Percentiles rank a stretch among this genome's conserved stretches.
phyloP scores from a whole-genome alignment of 2,113 vertebrate genomes.

The Myotis davidii region DNA sequence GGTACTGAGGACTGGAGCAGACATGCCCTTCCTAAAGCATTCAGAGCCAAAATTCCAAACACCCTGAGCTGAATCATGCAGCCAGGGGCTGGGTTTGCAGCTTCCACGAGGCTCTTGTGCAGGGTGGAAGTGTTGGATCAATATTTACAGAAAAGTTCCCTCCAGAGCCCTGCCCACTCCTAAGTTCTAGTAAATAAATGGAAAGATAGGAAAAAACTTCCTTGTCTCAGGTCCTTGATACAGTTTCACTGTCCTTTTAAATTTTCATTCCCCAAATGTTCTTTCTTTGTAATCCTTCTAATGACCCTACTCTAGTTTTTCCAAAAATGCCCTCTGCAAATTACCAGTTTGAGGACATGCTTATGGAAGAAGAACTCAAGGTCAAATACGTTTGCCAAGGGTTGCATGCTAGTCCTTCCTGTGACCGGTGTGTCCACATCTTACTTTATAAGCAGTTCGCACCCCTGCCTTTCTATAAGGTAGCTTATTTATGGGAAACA shows the following conservation, averaged over 20 bases:
- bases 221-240: neutral
- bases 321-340: neutral
- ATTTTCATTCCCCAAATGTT: neutral
- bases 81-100: neutral
- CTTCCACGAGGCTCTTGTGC: neutral
- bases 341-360: neutral
- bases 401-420: neutral
- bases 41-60: neutral
- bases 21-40: no score
- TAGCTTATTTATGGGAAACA: neutral
- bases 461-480: neutral
- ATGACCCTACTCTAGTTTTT: constrained; percentile 3
- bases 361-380: neutral
- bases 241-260: neutral
- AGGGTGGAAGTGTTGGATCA: neutral
- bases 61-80: neutral
- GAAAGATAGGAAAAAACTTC: neutral
- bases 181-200: neutral
- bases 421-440: neutral
- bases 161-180: neutral
- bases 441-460: neutral
- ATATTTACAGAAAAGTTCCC: neutral
- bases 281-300: neutral
- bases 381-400: neutral
- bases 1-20: neutral